Evolutionary conservation across 2,797 vertebrate species (phyloP).

Genomic region (Eulemur rubriventer): DNA sequence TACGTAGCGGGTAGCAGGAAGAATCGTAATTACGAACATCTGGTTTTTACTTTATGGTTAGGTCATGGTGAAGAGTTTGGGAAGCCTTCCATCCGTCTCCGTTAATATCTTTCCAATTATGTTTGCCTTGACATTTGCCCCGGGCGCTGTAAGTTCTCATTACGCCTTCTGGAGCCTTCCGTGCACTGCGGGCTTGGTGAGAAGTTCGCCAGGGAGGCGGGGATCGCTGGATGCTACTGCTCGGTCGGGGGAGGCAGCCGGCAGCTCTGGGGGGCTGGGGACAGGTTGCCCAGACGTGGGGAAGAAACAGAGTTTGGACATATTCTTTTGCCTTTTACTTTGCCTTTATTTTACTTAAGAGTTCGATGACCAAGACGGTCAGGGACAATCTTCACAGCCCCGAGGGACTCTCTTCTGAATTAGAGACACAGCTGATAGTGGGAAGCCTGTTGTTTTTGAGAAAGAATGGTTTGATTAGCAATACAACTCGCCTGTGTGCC

Average conservation of each 20-base stretch:
- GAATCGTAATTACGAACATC: slow-evolving; percentile 39
- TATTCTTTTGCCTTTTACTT: not conserved
- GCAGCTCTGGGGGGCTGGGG: not conserved
- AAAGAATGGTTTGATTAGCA: not conserved
- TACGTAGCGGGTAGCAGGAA: not conserved
- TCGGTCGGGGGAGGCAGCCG: not conserved
- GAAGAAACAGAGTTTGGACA: not conserved
- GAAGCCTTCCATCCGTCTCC: slow-evolving; percentile 7
- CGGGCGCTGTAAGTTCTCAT: not conserved
- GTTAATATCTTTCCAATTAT: slow-evolving; percentile 53
- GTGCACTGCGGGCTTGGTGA: not conserved
- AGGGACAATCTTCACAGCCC: not conserved
- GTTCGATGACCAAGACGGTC: not conserved
- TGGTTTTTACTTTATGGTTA: slow-evolving; percentile 24
- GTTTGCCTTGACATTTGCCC: slow-evolving; percentile 37
- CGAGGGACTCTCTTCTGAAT: not conserved
- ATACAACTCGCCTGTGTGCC: not conserved
- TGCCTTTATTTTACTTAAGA: not conserved
- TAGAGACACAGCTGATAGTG: not conserved
- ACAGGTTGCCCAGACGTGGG: not conserved
- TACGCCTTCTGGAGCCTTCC: not conserved
- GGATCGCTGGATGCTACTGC: not conserved
- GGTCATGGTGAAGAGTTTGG: slow-evolving; percentile 15
- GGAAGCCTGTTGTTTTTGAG: not conserved
- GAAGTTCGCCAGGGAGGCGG: not conserved